Conservation (phyloP, 1,140 invertebrate species). For the Pemphigus obesinymphae region DNA sequence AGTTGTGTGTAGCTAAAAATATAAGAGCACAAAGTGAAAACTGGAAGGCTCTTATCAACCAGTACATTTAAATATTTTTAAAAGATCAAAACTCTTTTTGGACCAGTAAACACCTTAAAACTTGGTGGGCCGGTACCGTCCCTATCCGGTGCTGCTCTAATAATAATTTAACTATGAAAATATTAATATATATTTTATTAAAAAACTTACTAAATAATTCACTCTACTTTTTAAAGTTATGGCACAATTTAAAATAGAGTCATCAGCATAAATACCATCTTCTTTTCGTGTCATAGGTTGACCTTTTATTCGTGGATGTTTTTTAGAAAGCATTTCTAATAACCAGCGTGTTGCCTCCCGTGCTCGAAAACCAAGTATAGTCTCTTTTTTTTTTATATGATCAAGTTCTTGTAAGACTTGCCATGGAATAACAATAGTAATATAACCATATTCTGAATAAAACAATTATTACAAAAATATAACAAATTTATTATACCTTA, state of each 20-base stretch:
- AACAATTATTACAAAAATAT: background rate
- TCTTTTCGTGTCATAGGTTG: conserved; percentile 15
- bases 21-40: no score
- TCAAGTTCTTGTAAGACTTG: conserved; percentile 32
- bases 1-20: no score
- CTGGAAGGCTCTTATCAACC: no score
- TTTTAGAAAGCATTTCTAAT: background rate
- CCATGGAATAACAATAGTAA: conserved; percentile 21
- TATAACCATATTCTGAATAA: conserved; percentile 10
- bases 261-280: background rate
- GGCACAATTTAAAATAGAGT: conserved; percentile 31
- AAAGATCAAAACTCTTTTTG: no score
- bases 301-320: conserved; percentile 16
- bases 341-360: conserved; percentile 8
- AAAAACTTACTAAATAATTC: conserved; percentile 10
- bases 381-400: background rate
- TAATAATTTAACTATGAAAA: no score
- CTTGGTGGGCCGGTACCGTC: no score
- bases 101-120: no score
- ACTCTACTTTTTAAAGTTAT: conserved; percentile 5
- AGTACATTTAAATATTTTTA: no score
- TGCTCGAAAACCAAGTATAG: background rate
- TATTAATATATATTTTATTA: background rate
- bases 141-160: no score
- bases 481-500: background rate